phyloP scores from a whole-genome alignment of 2,113 vertebrate genomes.

The Larimichthys crocea region DNA sequence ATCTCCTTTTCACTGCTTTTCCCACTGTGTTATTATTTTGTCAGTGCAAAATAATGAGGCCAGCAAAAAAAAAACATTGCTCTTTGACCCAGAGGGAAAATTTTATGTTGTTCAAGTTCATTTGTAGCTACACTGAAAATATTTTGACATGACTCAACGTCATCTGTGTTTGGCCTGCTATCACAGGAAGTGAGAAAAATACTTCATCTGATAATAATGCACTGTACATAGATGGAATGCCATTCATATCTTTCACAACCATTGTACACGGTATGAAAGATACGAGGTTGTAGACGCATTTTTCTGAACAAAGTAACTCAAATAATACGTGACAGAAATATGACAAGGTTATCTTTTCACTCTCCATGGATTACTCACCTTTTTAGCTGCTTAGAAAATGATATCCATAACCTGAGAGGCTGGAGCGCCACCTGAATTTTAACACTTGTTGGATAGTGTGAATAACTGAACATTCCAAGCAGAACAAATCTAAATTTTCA shows the following conservation, averaged over 20 bases:
- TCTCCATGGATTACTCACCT: background rate
- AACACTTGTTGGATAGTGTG: background rate
- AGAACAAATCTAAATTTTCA: slow-evolving; percentile 2
- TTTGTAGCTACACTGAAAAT: slow-evolving; percentile 28
- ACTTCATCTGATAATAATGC: slow-evolving; percentile 11
- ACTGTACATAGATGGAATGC: background rate
- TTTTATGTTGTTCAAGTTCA: slow-evolving; percentile 8
- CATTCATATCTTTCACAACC: background rate
- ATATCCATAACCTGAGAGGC: background rate
- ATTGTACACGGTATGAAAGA: background rate
- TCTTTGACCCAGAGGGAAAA: slow-evolving; percentile 34
- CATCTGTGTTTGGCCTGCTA: slow-evolving; percentile 8
- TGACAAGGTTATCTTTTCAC: background rate
- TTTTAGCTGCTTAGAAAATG: background rate
- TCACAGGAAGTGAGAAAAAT: slow-evolving; percentile 4
- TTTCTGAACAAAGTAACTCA: background rate
- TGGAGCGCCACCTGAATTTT: background rate
- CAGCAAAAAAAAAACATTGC: slow-evolving; percentile 9
- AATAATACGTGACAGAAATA: background rate
- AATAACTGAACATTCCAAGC: background rate
- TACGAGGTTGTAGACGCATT: background rate
- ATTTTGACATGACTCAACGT: slow-evolving; percentile 41
- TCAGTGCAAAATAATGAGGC: slow-evolving; percentile 30
- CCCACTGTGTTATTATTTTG: background rate
- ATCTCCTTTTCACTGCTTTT: background rate